Evolutionary conservation across 2,888 invertebrate genomes (phyloP), one percentile per base, ranked within the genome.

Genomic region (Ctena decussata): DNA sequence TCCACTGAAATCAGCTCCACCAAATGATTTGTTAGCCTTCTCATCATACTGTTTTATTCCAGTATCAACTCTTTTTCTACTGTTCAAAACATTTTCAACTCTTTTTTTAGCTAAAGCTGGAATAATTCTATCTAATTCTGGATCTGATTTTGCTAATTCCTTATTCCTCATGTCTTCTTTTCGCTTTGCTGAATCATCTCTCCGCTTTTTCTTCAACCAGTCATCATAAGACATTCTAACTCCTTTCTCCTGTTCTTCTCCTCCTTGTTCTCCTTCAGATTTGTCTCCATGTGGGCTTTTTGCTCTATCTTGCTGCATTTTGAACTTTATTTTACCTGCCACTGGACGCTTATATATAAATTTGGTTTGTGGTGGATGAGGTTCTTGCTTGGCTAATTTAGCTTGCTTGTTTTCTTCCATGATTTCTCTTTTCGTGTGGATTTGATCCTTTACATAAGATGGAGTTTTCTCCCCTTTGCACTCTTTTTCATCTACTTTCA

Each of bases 311-410:
- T 89, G 77, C 53, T 12, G 73, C 84, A 92, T 87, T 57, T 82
- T 88, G 18, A 94, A 86, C 57, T 92, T 90, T 70, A 93, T 92
- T 65, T 90, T 90, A 11, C 94, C 94, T 35, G 93, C 91, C 18
- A 93, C 92, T 8, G 94, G 93, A 27, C 94, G 77, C 80, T 92
- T 93, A 78, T 94, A 94, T 8, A 94, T 93, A 84, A 93, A 93
- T 57, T 93, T 93, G 5, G 93, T 91, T 27, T 91, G 89, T 35
- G 92, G 90, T 8, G 91, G 91, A 77, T 90, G 90, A 27, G 81
- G 87, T 30, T 44, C 72, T 27, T 74, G 77, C 49, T 60, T 46
- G 44, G 81, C 84, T 46, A 71, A 39, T 49, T 86, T 84, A 5
- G 86, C 49, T 46, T 89, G 87, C 24, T 84, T 84, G 15, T 79